Percentiles rank a stretch among this genome's conserved stretches.
Conservation (phyloP, 2,888 invertebrate genomes). For the Hypomecis atomaria region DNA sequence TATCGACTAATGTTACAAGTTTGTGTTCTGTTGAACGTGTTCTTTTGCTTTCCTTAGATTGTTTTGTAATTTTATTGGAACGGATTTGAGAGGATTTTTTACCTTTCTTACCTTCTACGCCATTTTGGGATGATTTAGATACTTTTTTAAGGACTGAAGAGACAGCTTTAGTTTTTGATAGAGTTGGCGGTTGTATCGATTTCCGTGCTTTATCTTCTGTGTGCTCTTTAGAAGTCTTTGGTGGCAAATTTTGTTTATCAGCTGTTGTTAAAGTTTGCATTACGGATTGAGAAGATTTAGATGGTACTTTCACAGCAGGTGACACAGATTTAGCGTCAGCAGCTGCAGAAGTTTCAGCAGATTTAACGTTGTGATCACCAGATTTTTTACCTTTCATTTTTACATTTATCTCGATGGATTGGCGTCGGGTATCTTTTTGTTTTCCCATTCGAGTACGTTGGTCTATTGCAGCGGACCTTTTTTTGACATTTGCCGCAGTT, state of each 20-base stretch:
- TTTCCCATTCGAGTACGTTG: not conserved
- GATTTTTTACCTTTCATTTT: slow-evolving; percentile 18
- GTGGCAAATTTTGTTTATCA: slow-evolving; percentile 1
- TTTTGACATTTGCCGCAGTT: slow-evolving; percentile 6
- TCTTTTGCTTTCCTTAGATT: not conserved
- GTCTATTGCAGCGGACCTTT: not conserved
- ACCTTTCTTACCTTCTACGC: not conserved
- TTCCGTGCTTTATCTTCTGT: not conserved
- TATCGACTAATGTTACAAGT: not conserved
- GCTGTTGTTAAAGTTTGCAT: slow-evolving; percentile 8
- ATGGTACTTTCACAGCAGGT: slow-evolving; percentile 13
- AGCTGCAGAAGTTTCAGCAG: not conserved
- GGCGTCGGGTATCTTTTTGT: slow-evolving; percentile 8
- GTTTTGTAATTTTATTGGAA: not conserved
- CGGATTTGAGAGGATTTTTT: not conserved
- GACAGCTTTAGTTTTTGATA: slow-evolving; percentile 1
- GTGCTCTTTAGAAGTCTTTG: not conserved
- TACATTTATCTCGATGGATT: slow-evolving; percentile 5
- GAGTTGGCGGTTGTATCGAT: not conserved
- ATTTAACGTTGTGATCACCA: slow-evolving; percentile 2
- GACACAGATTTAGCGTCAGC: slow-evolving; percentile 23
- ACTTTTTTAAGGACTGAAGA: not conserved
- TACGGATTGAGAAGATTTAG: slow-evolving; percentile 11
- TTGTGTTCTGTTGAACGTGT: not conserved
- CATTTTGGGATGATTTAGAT: slow-evolving; percentile 5